phyloP scores from a whole-genome alignment of 2,113 vertebrate genomes.

The Apaloderma vittatum region DNA sequence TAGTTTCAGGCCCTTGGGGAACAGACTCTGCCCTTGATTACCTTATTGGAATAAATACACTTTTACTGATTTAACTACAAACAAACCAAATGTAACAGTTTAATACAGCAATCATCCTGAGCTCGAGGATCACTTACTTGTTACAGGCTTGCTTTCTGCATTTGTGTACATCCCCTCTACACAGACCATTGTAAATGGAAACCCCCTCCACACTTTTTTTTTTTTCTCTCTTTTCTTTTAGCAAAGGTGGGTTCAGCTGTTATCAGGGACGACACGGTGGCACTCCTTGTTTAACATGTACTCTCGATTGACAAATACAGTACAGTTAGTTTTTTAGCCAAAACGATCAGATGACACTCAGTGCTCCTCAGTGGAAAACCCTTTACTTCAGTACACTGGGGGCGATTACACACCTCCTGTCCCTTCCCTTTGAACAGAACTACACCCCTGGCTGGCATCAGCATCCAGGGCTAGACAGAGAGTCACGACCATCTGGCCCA shows the following conservation, averaged over 20 bases:
- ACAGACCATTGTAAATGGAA: background rate
- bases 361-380: background rate
- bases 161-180: background rate
- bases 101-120: background rate
- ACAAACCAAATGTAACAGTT: background rate
- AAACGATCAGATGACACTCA: background rate
- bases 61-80: background rate
- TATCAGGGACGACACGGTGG: background rate
- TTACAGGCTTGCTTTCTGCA: background rate
- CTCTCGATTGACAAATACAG: background rate
- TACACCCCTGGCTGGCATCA: background rate
- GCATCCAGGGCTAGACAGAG: background rate
- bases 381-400: background rate
- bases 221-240: background rate
- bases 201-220: rapidly evolving
- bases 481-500: rapidly evolving
- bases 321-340: background rate
- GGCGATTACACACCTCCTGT: background rate
- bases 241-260: background rate
- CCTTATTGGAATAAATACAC: background rate
- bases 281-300: background rate
- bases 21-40: background rate
- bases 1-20: background rate
- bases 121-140: background rate
- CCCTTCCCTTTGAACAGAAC: background rate